Base-by-base conservation (phyloP, 1,140 invertebrate species). In the Drosophila biarmipes region DNA sequence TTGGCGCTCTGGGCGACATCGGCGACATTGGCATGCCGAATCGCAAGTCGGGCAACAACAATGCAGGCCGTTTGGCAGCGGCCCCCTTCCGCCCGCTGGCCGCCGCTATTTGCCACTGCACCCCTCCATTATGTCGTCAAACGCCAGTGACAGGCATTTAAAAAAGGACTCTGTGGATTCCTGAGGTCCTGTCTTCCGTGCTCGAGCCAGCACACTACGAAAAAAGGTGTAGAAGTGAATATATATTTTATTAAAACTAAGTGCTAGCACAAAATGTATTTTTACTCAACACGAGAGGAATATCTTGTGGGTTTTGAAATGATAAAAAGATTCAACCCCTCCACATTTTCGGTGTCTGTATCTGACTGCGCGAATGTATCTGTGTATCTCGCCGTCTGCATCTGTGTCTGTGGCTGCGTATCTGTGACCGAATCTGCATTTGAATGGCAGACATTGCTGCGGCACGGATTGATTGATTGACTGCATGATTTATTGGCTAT, bases 401-500 rank as follows among this genome's bases (percentile, higher is more conserved):
- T 24, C 11, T 31, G 46, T 38, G 19, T 48, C 15, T 31, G 46
- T 38, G 19, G 37, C 15, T 31, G 40, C 10, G 15, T 55, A 17
- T 37, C 49, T 53, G 34, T 46, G 38, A 56, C 19, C 17, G 67
- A 69, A 69, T 57, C 61, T 75, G 76, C 76, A 78, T 66, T 66
- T 78, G 55, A 78, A 79, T 71, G 73, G 57, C 73, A 58, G 57
- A 56, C 59, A 74, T 64, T 21, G 58, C 40, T 43, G 31, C 37
- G 31, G 24, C 57, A 51, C 66, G 86, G 81, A 85, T 86, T 85
- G 73, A 77, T 77, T 77, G 74, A 77, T 69, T 77, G 81, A 86
- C 81, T 86, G 73, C 62, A 80, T 85, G 81, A 85, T 85, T 85
- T 86, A 85, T 85, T 85, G 82, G 81, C 81, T 81, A 86, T 87